phyloP scores from a whole-genome alignment of 2,888 invertebrate genomes.

The Habrosyne pyritoides region DNA sequence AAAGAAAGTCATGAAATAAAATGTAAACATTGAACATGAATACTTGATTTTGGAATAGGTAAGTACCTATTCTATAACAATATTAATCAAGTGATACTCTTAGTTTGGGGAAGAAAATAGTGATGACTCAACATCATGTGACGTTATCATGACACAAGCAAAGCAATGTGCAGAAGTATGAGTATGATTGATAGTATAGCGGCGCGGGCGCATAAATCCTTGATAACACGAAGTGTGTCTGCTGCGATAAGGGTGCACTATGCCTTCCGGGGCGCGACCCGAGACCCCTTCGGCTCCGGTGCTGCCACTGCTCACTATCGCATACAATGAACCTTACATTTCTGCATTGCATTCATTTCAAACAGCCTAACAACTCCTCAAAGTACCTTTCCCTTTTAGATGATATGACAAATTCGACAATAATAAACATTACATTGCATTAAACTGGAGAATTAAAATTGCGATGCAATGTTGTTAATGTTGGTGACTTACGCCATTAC shows the following conservation, averaged over 20 bases:
- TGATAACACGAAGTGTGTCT: constrained; percentile 75
- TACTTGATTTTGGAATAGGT: no score
- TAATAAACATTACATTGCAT: no score
- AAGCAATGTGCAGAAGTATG: constrained; percentile 26
- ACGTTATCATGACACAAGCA: constrained; percentile 24
- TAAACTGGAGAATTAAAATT: no score
- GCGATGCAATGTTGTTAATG: no score
- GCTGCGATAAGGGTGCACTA: constrained; percentile 72
- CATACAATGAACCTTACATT: constrained; percentile 46
- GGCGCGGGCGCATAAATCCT: constrained; percentile 68
- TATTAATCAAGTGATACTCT: not conserved
- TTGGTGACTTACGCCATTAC: no score
- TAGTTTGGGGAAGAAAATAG: not conserved
- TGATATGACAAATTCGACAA: no score
- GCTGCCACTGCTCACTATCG: constrained; percentile 44
- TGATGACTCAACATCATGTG: constrained; percentile 4
- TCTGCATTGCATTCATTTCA: not conserved
- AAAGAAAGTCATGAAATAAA: no score
- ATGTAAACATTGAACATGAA: no score
- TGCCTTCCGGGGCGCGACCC: constrained; percentile 78
- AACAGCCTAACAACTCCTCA: not conserved
- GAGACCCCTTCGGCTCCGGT: constrained; percentile 50
- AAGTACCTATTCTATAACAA: not conserved
- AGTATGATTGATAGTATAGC: constrained; percentile 62
- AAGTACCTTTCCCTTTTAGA: no score